Evolutionary conservation across 2,888 invertebrate species (phyloP).

Genomic region (Glaucopsyche alexis): DNA sequence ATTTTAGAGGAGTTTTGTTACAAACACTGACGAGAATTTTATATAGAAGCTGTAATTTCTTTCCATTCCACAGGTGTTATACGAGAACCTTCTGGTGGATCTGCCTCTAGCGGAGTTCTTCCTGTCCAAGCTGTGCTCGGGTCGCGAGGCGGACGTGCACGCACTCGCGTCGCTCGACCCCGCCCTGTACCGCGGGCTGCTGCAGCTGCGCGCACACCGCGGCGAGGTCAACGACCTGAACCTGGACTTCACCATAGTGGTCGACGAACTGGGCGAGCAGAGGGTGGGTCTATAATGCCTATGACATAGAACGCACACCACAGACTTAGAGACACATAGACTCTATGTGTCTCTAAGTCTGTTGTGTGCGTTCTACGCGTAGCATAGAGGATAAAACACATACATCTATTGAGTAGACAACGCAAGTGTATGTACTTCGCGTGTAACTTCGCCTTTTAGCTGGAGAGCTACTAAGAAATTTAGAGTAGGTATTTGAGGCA

Average conservation of each 20-base stretch:
- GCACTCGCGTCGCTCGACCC: constrained; percentile 96
- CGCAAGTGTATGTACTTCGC: too few species aligned
- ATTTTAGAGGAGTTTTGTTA: too few species aligned
- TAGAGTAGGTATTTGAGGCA: too few species aligned
- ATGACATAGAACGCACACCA: too few species aligned
- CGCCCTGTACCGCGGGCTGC: constrained; percentile 92
- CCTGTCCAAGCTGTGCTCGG: constrained; percentile 82
- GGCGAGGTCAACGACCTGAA: constrained; percentile 93
- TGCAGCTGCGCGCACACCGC: constrained; percentile 91
- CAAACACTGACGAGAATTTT: too few species aligned
- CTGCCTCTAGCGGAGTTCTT: constrained; percentile 98
- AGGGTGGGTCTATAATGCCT: constrained; percentile 71
- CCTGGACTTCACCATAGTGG: constrained; percentile 95
- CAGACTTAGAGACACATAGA: too few species aligned
- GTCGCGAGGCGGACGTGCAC: constrained; percentile 93
- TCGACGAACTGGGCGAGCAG: constrained; percentile 93
- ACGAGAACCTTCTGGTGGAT: constrained; percentile 96
- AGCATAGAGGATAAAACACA: too few species aligned
- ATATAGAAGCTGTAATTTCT: too few species aligned
- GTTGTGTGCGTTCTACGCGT: too few species aligned
- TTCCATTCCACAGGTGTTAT: constrained; percentile 84
- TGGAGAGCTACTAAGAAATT: too few species aligned
- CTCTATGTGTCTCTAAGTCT: not conserved
- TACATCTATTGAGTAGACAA: too few species aligned
- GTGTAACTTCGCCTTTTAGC: too few species aligned